Evolutionary conservation across 2,113 vertebrate species (phyloP), one percentile per base, ranked within the genome.

Genomic region (Dolichallabes microphthalmus): DNA sequence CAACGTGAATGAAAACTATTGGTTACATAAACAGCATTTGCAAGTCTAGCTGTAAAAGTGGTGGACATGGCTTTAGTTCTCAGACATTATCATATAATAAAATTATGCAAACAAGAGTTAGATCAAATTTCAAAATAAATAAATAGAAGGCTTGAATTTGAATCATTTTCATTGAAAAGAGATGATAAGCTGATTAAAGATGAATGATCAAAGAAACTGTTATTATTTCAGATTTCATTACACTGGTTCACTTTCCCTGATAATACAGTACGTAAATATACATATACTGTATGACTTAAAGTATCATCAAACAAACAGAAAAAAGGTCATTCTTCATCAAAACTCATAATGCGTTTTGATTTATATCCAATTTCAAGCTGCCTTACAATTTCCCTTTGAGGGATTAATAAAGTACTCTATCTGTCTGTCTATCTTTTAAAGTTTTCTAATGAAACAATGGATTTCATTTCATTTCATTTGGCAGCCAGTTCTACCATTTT

Each of bases 381-480:
- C 30, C 30, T 45, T 45, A 45, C 45, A 45, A 45, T 45, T 45
- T 45, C 45, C 45, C 45, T 45, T 45, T 45, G 32, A 1, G 45
- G 45, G 7, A 45, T 45, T 45, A 45, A 45, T 45, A 45, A 45
- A 45, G 45, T 45, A 45, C 45, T 45, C 45, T 45, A 45, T 45
- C 55, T 57, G 13, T 57, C 22, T 50, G 15, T 45, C 58, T n/a
- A 63, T 14, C 17, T 73, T 73, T 73, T 45, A 25, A 25, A 50
- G 15, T 58, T 61, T 83, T 73, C 69, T n/a, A 58, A 9, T 45
- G 53, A 39, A 82, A 73, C 30, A 60, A 60, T 39, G 32, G 35
- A 45, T 73, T 74, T 83, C 20, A 75, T 39, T 64, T 60, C 60
- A 61, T 61, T 75, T 53, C 25, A 66, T 76, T 63, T 84, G 39